A percentile compares a stretch with the other conserved stretches of the same genome.
Evolutionary conservation across 1,140 invertebrate species (phyloP).

Genomic region (Drosophila equinoxialis): DNA sequence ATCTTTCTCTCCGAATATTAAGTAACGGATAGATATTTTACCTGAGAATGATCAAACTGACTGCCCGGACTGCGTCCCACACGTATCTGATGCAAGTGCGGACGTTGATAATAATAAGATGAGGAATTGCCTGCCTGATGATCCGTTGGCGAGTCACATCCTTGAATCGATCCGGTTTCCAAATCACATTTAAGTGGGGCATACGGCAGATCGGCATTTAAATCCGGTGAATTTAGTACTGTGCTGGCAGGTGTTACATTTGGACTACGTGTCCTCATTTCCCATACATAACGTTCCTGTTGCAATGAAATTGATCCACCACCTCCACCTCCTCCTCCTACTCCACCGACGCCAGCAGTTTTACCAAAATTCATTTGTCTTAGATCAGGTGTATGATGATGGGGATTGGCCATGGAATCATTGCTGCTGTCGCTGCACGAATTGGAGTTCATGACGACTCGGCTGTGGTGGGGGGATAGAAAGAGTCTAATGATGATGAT

Average conservation of each 20-base stretch:
- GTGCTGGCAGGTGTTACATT: conserved; percentile 82
- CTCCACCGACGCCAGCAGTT: not conserved
- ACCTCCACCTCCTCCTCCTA: conserved; percentile 1
- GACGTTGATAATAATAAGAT: conserved; percentile 65
- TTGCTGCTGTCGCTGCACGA: conserved; percentile 71
- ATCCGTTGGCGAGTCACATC: conserved; percentile 30
- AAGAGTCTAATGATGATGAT: not conserved
- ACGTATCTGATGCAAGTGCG: conserved; percentile 76
- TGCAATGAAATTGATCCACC: conserved; percentile 33
- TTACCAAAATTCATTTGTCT: conserved; percentile 57
- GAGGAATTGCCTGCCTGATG: conserved; percentile 45
- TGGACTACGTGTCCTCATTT: conserved; percentile 79
- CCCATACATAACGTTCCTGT: conserved; percentile 81
- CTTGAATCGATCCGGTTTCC: conserved; percentile 4
- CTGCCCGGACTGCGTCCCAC: conserved; percentile 78
- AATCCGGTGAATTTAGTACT: conserved; percentile 80
- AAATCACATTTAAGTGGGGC: conserved; percentile 31
- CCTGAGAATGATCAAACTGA: conserved; percentile 71
- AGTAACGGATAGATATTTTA: conserved; percentile 1
- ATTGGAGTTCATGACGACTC: conserved; percentile 62
- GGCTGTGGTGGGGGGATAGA: conserved; percentile 11
- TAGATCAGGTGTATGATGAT: not conserved
- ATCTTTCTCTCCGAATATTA: not conserved
- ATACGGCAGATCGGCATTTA: conserved; percentile 70
- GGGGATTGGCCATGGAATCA: conserved; percentile 59